Conservation (phyloP, 2,888 invertebrate genomes). For the Enoplolaimus lenunculus region DNA sequence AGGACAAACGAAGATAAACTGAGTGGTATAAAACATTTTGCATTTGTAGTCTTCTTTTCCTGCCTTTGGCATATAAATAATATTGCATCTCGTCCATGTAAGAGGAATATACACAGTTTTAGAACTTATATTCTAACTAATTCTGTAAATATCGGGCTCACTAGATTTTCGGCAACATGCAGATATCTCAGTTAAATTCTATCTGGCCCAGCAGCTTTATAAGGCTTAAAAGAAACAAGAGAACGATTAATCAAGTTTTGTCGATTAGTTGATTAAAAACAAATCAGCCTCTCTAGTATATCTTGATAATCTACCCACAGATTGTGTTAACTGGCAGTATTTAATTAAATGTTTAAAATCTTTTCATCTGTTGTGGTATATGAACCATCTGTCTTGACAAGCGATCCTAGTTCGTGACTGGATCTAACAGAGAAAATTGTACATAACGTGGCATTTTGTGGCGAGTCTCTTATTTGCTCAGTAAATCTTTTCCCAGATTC, state of each 20-base stretch:
- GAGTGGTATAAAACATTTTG: neutral
- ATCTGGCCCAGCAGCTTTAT: slow-evolving; percentile 17
- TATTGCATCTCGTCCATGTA: neutral
- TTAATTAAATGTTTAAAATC: neutral
- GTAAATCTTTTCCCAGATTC: neutral
- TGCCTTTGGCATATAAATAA: neutral
- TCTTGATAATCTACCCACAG: neutral
- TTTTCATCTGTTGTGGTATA: neutral
- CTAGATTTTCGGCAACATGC: neutral
- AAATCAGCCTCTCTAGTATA: neutral
- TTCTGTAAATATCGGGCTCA: neutral
- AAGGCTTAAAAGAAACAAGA: slow-evolving; percentile 10
- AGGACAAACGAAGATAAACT: neutral
- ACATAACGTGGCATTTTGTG: neutral
- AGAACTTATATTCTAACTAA: neutral
- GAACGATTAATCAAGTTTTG: slow-evolving; percentile 5
- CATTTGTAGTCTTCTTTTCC: neutral
- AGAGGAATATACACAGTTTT: neutral
- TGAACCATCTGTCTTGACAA: neutral
- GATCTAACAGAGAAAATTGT: neutral
- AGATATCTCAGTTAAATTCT: neutral
- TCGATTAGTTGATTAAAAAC: neutral
- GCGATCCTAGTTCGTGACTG: neutral
- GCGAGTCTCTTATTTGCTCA: neutral
- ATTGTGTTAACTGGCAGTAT: neutral